Percentiles rank a stretch among this genome's conserved stretches.
These are phyloP conservation scores for Colinus virginianus DNA, from an alignment of 2,113 vertebrate genomes.

Conservation along the genomic window DNA sequence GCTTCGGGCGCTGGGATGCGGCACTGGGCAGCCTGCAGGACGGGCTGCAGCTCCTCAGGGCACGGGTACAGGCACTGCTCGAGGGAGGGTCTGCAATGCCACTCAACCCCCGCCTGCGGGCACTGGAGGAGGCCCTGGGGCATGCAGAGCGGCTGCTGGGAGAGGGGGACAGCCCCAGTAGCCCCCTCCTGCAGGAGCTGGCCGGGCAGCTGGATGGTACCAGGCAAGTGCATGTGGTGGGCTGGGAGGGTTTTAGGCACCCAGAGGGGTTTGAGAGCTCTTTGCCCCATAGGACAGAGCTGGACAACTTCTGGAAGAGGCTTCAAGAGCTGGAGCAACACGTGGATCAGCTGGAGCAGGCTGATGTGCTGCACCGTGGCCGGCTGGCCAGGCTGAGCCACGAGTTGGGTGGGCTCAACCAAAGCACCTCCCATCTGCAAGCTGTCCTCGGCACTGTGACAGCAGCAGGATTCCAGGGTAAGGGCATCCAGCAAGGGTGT, in stretches of 20 bases:
- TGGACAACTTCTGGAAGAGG: slow-evolving; percentile 23
- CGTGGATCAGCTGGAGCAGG: slow-evolving; percentile 16
- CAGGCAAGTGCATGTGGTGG: background rate
- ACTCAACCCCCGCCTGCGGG: slow-evolving; percentile 67
- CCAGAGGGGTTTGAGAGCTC: background rate
- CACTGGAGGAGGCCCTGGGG: slow-evolving; percentile 78
- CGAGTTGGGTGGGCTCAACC: slow-evolving; percentile 77
- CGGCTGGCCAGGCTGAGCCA: background rate
- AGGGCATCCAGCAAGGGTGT: fast-evolving
- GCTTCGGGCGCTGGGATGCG: slow-evolving; percentile 87
- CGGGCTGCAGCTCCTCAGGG: slow-evolving; percentile 68
- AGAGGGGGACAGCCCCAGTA: background rate
- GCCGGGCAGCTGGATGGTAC: background rate
- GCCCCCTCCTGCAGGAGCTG: slow-evolving; percentile 22
- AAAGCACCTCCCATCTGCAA: slow-evolving; percentile 63
- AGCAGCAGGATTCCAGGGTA: slow-evolving; percentile 78
- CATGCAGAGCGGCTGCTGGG: slow-evolving; percentile 73
- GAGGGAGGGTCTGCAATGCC: slow-evolving; percentile 56
- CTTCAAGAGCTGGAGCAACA: slow-evolving; percentile 33
- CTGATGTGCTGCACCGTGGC: slow-evolving; percentile 55
- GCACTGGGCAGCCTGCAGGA: slow-evolving; percentile 69
- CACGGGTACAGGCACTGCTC: slow-evolving; percentile 59
- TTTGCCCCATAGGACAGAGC: slow-evolving; percentile 2
- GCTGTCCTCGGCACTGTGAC: slow-evolving; percentile 69
- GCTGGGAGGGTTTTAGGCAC: background rate